Conservation (phyloP, 2,797 vertebrate genomes). For the Astyanax mexicanus region DNA sequence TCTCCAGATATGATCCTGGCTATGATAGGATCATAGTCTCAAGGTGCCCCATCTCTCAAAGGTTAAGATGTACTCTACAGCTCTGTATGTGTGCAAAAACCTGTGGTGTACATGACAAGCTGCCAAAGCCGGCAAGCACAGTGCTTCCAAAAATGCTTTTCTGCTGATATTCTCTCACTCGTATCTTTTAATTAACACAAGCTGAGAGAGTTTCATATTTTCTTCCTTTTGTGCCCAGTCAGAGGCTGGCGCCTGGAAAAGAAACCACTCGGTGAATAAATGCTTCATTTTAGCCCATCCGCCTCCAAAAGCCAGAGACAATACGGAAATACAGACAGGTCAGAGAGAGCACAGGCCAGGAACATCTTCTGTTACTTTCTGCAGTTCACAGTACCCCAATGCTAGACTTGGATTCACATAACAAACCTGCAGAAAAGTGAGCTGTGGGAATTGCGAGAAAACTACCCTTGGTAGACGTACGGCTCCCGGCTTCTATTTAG, state of each 20-base stretch:
- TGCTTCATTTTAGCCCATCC: slow-evolving; percentile 12
- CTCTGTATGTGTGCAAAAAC: slow-evolving; percentile 1
- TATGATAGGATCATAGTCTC: neutral
- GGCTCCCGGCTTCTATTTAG: slow-evolving; percentile 28
- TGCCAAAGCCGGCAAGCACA: slow-evolving; percentile 12
- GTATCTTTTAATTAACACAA: slow-evolving; percentile 38
- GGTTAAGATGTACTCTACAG: slow-evolving; percentile 1
- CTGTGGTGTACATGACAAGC: neutral
- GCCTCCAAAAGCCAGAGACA: slow-evolving; percentile 1
- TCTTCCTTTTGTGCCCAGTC: neutral
- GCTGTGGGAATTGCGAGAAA: slow-evolving; percentile 2
- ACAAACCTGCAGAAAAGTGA: neutral
- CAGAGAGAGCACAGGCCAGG: neutral
- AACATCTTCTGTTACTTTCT: neutral
- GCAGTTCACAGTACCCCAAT: neutral
- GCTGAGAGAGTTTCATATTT: slow-evolving; percentile 11
- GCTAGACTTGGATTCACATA: neutral
- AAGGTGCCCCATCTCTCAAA: neutral
- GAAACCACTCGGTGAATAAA: slow-evolving; percentile 1
- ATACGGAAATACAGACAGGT: neutral
- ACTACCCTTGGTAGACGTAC: slow-evolving; percentile 1
- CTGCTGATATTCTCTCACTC: slow-evolving; percentile 20
- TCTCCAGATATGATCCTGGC: neutral
- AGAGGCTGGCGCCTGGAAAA: slow-evolving; percentile 4
- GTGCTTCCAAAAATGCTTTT: slow-evolving; percentile 11